Conservation (phyloP, 2,888 invertebrate species). For the Melanophora roralis region DNA sequence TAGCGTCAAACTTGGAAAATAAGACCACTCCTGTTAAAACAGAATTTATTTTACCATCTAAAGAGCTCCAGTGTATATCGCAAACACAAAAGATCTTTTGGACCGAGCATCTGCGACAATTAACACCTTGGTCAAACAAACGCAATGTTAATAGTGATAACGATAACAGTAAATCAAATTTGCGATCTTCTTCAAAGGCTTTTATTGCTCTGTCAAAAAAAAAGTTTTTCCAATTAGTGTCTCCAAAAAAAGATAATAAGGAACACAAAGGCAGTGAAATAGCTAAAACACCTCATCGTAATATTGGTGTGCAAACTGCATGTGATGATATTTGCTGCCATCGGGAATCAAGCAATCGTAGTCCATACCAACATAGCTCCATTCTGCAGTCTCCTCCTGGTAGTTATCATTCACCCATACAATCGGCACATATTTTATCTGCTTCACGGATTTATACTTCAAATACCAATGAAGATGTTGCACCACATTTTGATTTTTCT, state of each 20-base stretch:
- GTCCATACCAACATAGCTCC: neutral
- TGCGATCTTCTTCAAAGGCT: conserved; percentile 65
- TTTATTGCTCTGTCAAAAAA: conserved; percentile 73
- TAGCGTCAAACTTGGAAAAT: conserved; percentile 72
- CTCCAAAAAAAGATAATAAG: conserved; percentile 70
- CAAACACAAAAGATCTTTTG: conserved; percentile 68
- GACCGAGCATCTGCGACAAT: conserved; percentile 70
- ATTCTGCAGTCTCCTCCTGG: conserved; percentile 72
- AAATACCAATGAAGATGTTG: conserved; percentile 43
- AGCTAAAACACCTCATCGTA: conserved; percentile 61
- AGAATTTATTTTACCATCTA: conserved; percentile 19
- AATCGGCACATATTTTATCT: conserved; percentile 62
- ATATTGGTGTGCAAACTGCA: conserved; percentile 73
- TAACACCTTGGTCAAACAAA: conserved; percentile 72
- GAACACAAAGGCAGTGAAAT: conserved; percentile 16
- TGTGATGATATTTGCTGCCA: conserved; percentile 56
- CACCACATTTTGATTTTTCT: conserved; percentile 71
- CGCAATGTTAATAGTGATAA: conserved; percentile 29
- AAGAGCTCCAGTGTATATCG: neutral
- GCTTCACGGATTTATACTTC: conserved; percentile 34
- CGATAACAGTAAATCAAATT: neutral
- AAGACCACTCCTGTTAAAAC: conserved; percentile 75
- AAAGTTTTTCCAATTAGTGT: conserved; percentile 72
- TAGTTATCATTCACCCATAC: conserved; percentile 74
- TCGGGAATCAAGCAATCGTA: neutral